These are phyloP conservation scores for Catocala fraxini DNA, from an alignment of 2,888 invertebrate species.

Conservation along the genomic window DNA sequence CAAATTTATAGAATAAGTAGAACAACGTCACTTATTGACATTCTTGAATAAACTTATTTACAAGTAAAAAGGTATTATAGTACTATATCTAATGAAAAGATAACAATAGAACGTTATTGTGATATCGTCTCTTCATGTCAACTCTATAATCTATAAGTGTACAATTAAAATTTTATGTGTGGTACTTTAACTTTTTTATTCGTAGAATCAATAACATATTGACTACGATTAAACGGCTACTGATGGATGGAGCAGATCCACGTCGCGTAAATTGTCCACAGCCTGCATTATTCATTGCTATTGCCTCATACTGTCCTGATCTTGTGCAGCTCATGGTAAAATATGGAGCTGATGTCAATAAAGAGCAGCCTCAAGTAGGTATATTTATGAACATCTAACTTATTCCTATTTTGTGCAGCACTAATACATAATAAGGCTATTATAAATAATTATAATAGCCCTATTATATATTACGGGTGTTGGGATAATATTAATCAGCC, in stretches of 20 bases:
- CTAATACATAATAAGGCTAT: background rate
- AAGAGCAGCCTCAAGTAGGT: conserved; percentile 65
- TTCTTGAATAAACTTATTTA: no score
- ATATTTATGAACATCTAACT: background rate
- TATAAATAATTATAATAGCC: background rate
- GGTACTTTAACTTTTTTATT: background rate
- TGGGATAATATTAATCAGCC: no score
- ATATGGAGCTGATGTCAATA: conserved; percentile 72
- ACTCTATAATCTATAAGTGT: no score
- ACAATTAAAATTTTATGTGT: background rate
- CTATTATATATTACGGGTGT: no score
- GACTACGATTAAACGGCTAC: conserved; percentile 65
- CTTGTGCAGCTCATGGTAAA: conserved; percentile 62
- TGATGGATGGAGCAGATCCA: conserved; percentile 72
- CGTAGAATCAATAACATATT: conserved; percentile 66
- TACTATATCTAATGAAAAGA: no score
- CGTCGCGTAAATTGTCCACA: conserved; percentile 69
- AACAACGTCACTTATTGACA: no score
- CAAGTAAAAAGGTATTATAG: no score
- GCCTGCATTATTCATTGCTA: conserved; percentile 69
- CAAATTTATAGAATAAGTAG: no score
- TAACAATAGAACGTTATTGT: no score
- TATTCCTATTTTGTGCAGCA: no score
- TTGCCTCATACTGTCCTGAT: conserved; percentile 58
- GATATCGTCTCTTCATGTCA: no score